Evolutionary conservation across 2,888 invertebrate species (phyloP).

Genomic region (Myopa tessellatipennis): DNA sequence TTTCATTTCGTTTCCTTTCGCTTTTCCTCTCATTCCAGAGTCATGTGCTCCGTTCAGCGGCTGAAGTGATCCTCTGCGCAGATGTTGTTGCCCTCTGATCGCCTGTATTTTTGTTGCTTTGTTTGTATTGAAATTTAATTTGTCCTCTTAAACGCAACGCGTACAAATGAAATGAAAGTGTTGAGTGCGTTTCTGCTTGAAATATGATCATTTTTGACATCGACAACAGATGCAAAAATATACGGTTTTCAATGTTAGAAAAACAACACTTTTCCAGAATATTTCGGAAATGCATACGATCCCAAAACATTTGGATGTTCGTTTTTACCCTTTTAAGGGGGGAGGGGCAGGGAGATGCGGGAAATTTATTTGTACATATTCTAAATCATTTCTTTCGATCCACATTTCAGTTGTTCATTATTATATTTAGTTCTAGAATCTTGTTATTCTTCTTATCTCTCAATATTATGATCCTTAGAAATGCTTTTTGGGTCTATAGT

Average conservation of each 20-base stretch:
- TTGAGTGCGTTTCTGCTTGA: neutral
- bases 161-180: conserved; percentile 1
- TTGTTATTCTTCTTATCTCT: too few relatives aligned
- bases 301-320: too few relatives aligned
- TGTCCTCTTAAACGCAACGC: neutral
- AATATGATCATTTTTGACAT: conserved; percentile 1
- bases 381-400: neutral
- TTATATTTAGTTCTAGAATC: too few relatives aligned
- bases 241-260: neutral
- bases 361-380: too few relatives aligned
- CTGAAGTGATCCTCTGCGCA: neutral
- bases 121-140: conserved; percentile 15
- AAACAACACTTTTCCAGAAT: neutral
- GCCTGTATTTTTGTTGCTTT: conserved; percentile 2
- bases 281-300: neutral
- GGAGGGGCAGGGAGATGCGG: neutral
- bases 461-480: too few relatives aligned
- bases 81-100: neutral
- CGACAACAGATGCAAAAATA: neutral
- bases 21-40: too few relatives aligned
- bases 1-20: too few relatives aligned
- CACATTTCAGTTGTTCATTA: neutral
- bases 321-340: neutral
- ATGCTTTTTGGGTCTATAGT: too few relatives aligned
- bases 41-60: neutral